Base-by-base conservation (phyloP, 1,140 invertebrate species). In the Polypedilum vanderplanki region DNA sequence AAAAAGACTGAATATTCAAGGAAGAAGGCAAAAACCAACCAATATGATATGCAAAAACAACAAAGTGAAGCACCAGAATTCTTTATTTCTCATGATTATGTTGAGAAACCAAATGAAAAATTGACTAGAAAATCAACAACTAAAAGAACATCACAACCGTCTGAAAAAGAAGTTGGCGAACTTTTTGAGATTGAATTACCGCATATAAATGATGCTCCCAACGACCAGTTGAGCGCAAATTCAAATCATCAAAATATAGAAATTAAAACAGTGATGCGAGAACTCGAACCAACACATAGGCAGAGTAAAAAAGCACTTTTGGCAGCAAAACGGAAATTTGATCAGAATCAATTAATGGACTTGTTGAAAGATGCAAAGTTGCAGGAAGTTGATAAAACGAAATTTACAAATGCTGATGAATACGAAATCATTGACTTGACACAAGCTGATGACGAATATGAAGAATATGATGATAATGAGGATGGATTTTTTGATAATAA, bases 261-360 rank as follows among this genome's bases (percentile, higher is more conserved):
- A 70, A 18, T 70, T 9, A 70, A 70, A 70, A 70, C 65, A 7
- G 18, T 70, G 3, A 20, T 18, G 5, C 4, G 65, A 70, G 65
- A 70, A 70, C 65, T 70, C 5, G 65, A 70, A 12, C 65, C 65
- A 70, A 70, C 65, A 18, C 18, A 70, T 22, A 18, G 65, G 10
- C 65, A 70, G 20, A 70, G 65, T 20, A 70, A 70, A 70, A 70
- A 22, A 7, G 65, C 65, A 70, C n/a, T 70, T n/a, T 20, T 70
- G 7, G 65, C 65, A 8, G 65, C 65, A 18, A 70, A 70, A 70
- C 65, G 65, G 9, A 70, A 70, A 20, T 70, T n/a, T n/a, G 17
- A 70, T 10, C 17, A 70, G 18, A 22, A 70, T 70, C 65, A 70
- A 70, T 18, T 70, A 7, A 22, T 70, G 65, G 65, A 70, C 7